A percentile compares a stretch with the other conserved stretches of the same genome.
Conservation (phyloP, 2,888 invertebrate genomes). For the Drosophila cracens region DNA sequence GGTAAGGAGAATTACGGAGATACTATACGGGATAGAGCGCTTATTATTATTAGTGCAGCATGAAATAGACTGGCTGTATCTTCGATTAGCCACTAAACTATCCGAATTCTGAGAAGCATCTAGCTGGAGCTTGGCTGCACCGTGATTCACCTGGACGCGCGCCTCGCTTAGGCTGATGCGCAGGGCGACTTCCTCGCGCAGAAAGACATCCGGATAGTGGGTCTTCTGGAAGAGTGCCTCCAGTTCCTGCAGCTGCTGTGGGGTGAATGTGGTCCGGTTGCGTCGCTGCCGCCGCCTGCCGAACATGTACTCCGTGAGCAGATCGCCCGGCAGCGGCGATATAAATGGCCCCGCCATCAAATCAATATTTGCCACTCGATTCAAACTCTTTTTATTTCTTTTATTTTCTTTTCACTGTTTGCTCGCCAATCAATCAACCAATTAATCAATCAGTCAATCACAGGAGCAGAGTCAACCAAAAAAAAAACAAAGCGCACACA, state of each 20-base stretch:
- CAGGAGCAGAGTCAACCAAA: neutral
- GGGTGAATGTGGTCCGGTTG: conserved; percentile 96
- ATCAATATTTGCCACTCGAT: conserved; percentile 5
- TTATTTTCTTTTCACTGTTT: conserved; percentile 6
- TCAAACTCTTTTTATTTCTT: neutral
- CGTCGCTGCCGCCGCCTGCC: conserved; percentile 94
- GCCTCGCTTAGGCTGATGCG: conserved; percentile 96
- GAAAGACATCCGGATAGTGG: conserved; percentile 94
- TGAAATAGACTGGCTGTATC: neutral
- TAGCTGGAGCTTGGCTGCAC: neutral
- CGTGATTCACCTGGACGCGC: conserved; percentile 89
- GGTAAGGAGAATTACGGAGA: neutral
- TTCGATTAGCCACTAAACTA: neutral
- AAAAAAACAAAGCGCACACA: conserved; percentile 6
- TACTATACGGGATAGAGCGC: neutral
- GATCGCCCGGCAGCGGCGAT: conserved; percentile 93
- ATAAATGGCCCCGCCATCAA: conserved; percentile 94
- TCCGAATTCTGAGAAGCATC: neutral
- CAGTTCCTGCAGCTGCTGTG: conserved; percentile 95
- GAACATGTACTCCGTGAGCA: conserved; percentile 97
- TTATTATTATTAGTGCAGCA: neutral
- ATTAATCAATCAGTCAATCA: conserved; percentile 5
- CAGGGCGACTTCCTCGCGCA: conserved; percentile 95
- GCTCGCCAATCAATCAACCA: neutral
- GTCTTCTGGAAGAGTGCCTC: conserved; percentile 97